A percentile compares a stretch with the other conserved stretches of the same genome.
Evolutionary conservation across 2,113 vertebrate species (phyloP).

Genomic region (Gorsachius goisagi): DNA sequence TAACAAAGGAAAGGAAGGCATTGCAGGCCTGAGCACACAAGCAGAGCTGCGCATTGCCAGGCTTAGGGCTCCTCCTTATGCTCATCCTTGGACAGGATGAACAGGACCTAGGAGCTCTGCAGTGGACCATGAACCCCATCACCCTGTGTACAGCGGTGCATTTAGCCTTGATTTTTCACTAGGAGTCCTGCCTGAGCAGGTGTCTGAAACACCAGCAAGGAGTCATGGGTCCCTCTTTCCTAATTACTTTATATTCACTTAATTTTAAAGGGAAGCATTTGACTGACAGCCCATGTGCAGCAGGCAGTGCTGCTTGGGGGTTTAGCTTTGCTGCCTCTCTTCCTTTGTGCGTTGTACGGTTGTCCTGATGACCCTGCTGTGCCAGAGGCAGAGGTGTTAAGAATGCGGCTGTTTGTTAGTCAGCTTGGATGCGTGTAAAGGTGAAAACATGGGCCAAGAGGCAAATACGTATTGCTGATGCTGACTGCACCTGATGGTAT

Average conservation of each 20-base stretch:
- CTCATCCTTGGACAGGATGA: background rate
- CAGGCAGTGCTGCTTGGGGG: background rate
- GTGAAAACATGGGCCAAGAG: background rate
- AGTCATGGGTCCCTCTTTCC: background rate
- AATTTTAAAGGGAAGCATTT: background rate
- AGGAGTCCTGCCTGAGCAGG: background rate
- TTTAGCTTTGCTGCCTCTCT: background rate
- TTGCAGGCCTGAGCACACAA: background rate
- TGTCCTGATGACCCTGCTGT: background rate
- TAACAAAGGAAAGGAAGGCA: background rate
- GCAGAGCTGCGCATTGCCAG: background rate
- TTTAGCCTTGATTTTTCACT: background rate
- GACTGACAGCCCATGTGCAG: background rate
- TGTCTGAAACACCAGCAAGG: background rate
- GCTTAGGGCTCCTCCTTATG: background rate
- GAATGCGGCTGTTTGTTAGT: background rate
- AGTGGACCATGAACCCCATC: background rate
- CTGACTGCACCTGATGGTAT: background rate
- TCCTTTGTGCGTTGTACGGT: background rate
- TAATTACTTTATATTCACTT: background rate
- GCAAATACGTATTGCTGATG: background rate
- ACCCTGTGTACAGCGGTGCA: rapidly evolving
- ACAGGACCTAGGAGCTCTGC: background rate
- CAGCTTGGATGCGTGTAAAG: background rate
- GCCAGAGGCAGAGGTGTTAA: background rate